Evolutionary conservation across 1,140 invertebrate genomes (phyloP).

Genomic region (Conus betulinus): DNA sequence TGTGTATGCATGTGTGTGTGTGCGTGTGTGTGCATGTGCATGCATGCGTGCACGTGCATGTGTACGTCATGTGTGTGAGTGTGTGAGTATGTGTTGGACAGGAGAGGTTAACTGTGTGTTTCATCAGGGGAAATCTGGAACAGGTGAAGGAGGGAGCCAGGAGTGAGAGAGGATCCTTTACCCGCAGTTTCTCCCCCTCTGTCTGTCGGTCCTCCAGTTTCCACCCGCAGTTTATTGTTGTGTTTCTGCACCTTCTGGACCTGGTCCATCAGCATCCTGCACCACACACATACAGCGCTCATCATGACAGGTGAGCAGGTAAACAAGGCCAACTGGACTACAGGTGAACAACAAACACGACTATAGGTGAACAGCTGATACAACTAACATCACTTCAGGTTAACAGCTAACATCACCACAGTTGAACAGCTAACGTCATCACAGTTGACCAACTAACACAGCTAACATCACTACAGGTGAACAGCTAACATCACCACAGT

Average conservation of each 20-base stretch:
- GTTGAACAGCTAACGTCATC: too few species aligned
- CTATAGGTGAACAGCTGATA: background rate
- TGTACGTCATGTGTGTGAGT: too few species aligned
- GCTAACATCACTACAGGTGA: too few species aligned
- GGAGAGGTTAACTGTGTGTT: too few species aligned
- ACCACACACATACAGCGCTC: constrained; percentile 29
- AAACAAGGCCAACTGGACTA: too few species aligned
- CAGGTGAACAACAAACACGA: background rate
- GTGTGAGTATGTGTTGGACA: too few species aligned
- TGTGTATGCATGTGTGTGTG: background rate
- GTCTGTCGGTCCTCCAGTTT: constrained; percentile 67
- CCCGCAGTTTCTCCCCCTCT: constrained; percentile 69
- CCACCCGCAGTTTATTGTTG: constrained; percentile 67
- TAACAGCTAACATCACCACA: too few species aligned
- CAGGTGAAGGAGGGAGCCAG: too few species aligned
- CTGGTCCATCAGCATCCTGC: constrained; percentile 69
- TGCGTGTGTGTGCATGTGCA: background rate
- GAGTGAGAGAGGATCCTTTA: constrained; percentile 26
- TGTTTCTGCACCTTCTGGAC: constrained; percentile 68
- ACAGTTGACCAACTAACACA: too few species aligned
- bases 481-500: too few species aligned
- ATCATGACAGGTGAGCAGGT: background rate
- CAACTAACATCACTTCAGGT: background rate
- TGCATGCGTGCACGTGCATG: background rate
- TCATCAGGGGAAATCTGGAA: too few species aligned